These are phyloP conservation scores for Chiloscyllium punctatum DNA, from an alignment of 2,797 vertebrate species.

Conservation along the genomic window DNA sequence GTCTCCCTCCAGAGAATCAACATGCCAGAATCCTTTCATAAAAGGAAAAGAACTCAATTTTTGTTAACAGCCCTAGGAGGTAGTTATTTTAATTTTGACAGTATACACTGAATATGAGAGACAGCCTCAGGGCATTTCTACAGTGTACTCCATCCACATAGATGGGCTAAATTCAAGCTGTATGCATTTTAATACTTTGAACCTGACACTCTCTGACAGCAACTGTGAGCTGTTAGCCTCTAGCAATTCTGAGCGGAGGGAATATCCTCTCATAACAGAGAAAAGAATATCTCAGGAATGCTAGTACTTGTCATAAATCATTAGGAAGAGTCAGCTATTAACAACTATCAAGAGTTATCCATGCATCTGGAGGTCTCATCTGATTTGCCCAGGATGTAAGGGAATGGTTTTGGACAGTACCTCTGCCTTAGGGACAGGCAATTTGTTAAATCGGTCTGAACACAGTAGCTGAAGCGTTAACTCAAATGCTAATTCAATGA, in stretches of 20 bases:
- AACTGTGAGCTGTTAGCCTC: background rate
- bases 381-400: background rate
- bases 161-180: background rate
- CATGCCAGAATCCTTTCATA: no score
- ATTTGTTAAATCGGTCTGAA: background rate
- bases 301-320: background rate
- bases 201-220: background rate
- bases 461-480: background rate
- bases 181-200: background rate
- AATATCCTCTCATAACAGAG: background rate
- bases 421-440: background rate
- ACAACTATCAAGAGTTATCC: background rate
- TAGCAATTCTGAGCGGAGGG: background rate
- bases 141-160: background rate
- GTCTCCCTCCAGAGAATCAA: background rate
- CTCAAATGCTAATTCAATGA: background rate
- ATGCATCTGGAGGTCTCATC: background rate
- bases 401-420: background rate
- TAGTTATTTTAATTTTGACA: background rate
- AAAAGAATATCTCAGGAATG: background rate
- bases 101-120: background rate
- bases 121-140: background rate
- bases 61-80: background rate
- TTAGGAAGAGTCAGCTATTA: background rate
- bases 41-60: background rate